Base-by-base conservation (phyloP, 2,888 invertebrate species). In the Rhimphoctona megacephalus region DNA sequence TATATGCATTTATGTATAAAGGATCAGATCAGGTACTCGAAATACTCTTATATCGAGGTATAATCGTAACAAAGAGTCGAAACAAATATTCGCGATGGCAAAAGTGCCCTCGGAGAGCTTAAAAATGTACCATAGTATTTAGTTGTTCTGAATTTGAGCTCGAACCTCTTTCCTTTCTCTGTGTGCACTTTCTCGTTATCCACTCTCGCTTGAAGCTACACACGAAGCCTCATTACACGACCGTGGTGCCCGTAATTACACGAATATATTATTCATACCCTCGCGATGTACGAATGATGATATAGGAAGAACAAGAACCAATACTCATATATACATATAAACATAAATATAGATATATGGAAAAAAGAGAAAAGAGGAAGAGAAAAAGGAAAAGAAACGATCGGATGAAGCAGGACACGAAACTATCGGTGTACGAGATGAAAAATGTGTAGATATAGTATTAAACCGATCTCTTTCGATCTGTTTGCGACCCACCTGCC, bases 191-290 rank as follows among this genome's bases (percentile, higher is more conserved):
- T 70, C 76, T 70, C 19, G 43, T 61, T 57, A 79, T 69, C 57
- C 69, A 36, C 25, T 64, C 79, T 79, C 84, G 79, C 80, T 84
- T 39, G 49, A 74, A 84, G 84, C 79, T 76, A 70, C 84, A 84
- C 64, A 67, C 30, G 67, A 79, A 81, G 66, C 64, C 73, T 49
- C 81, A 85, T 85, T 82, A 85, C 74, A 85, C 74, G 81, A 81
- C 67, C 82, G 70, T 64, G 52, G 36, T 72, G 85, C 52, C 78
- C 74, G 79, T 85, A 85, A 85, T 85, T 85, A 76, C 79, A 82
- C 61, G 78, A 82, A 85, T 82, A 85, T 85, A 82, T 82, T 85
- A 85, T 82, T 82, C 85, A 79, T 85, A 79, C 72, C 11, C 33
- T 61, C 52, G 74, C 78, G 85, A 85, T 85, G 82, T 82, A 79